Conservation (phyloP, 2,113 vertebrate species). For the Neodontobutis hainanensis region DNA sequence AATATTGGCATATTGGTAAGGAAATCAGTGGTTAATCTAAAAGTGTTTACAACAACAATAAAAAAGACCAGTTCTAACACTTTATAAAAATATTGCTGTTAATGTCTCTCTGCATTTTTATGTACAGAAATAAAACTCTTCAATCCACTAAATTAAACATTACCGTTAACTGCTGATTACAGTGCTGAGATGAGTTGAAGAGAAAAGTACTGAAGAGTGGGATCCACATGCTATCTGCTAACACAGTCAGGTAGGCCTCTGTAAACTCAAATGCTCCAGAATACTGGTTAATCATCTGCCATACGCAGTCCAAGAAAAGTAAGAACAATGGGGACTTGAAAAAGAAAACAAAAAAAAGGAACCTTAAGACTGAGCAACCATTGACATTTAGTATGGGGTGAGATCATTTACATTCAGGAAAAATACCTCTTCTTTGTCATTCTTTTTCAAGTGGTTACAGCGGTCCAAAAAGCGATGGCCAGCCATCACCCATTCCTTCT, state of each 20-base stretch:
- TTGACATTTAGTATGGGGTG: too few species aligned
- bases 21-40: too few species aligned
- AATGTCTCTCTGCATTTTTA: too few species aligned
- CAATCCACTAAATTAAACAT: conserved; percentile 41
- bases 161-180: conserved; percentile 87
- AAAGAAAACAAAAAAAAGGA: conserved; percentile 10
- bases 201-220: conserved; percentile 96
- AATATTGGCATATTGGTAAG: too few species aligned
- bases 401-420: not conserved
- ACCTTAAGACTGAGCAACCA: not conserved
- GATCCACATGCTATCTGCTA: conserved; percentile 91
- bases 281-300: conserved; percentile 95
- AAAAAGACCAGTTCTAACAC: too few species aligned
- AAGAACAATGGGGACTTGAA: conserved; percentile 90
- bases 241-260: conserved; percentile 88
- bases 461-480: conserved; percentile 94
- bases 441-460: conserved; percentile 95
- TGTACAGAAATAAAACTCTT: too few species aligned
- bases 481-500: conserved; percentile 99
- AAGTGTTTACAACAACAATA: too few species aligned
- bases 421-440: conserved; percentile 89
- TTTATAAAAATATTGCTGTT: not conserved
- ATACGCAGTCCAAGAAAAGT: conserved; percentile 94
- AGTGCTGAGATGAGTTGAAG: conserved; percentile 92
- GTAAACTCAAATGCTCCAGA: conserved; percentile 96